These are phyloP conservation scores for Isaurus tuberculatus DNA, from an alignment of 92 coral and sea anemone species.

Conservation along the genomic window DNA sequence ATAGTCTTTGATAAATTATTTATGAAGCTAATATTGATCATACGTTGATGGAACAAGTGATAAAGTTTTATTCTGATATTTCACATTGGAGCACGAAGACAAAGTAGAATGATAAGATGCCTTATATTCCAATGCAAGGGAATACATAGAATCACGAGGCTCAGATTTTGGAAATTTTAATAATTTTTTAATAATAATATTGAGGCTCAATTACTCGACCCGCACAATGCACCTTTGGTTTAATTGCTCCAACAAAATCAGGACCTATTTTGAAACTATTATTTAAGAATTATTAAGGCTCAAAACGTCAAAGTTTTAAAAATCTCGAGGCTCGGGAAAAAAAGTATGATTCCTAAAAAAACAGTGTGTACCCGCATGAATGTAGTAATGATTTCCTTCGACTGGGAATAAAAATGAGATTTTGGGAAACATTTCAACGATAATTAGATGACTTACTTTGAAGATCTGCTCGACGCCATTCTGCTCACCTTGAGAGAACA, in stretches of 20 bases:
- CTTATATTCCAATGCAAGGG: not conserved
- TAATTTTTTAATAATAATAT: too few relatives aligned
- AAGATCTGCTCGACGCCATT: slow-evolving; percentile 8
- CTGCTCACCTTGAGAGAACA: slow-evolving; percentile 1
- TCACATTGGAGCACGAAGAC: not conserved
- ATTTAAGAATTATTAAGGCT: too few relatives aligned
- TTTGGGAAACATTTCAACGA: not conserved
- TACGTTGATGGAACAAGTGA: not conserved
- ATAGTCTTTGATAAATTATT: not conserved
- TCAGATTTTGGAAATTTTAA: too few relatives aligned
- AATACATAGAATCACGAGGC: too few relatives aligned
- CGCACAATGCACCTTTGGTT: too few relatives aligned
- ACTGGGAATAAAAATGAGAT: not conserved
- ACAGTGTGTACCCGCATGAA: not conserved
- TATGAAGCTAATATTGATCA: not conserved
- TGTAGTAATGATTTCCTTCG: not conserved
- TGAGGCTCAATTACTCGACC: too few relatives aligned
- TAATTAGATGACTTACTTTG: not conserved
- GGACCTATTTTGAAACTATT: too few relatives aligned
- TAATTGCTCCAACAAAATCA: too few relatives aligned
- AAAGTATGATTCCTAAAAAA: too few relatives aligned
- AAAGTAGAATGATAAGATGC: not conserved
- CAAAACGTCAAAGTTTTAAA: too few relatives aligned
- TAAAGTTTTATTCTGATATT: slow-evolving; percentile 1
- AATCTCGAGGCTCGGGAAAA: too few relatives aligned